phyloP scores from a whole-genome alignment of 1,140 invertebrate genomes.

The Rhynchophorus ferrugineus region DNA sequence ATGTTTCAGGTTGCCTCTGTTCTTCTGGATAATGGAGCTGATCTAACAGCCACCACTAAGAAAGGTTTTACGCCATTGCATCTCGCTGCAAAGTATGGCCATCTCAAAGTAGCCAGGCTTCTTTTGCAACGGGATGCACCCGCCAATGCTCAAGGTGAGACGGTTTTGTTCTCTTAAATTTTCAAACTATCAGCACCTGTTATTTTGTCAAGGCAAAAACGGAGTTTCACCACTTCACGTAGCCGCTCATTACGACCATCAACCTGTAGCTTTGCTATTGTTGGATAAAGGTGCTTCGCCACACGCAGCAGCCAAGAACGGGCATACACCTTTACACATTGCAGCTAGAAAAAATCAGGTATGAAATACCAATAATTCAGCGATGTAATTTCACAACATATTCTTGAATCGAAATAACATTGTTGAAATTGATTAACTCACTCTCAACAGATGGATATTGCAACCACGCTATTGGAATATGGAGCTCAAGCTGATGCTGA shows the following conservation, averaged over 20 bases:
- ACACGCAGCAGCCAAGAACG: slow-evolving; percentile 94
- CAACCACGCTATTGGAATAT: slow-evolving; percentile 88
- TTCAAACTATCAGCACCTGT: not conserved
- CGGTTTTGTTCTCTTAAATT: not conserved
- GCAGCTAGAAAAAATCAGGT: slow-evolving; percentile 96
- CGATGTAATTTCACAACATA: slow-evolving; percentile 4
- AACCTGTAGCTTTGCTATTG: slow-evolving; percentile 82
- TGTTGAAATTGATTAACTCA: no score
- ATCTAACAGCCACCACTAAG: slow-evolving; percentile 81
- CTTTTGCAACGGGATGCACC: slow-evolving; percentile 80
- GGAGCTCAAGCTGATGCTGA: slow-evolving; percentile 80
- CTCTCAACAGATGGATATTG: slow-evolving; percentile 67
- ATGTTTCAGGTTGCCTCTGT: slow-evolving; percentile 65
- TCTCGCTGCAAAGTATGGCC: slow-evolving; percentile 95
- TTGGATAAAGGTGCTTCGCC: slow-evolving; percentile 92
- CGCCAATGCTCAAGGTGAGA: slow-evolving; percentile 82
- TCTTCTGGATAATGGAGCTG: slow-evolving; percentile 89
- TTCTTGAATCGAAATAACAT: no score
- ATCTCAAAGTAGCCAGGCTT: slow-evolving; percentile 83
- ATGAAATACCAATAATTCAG: slow-evolving; percentile 32
- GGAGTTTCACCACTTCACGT: slow-evolving; percentile 96
- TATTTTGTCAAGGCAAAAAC: slow-evolving; percentile 58
- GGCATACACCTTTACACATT: slow-evolving; percentile 96
- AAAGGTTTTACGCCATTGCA: slow-evolving; percentile 98
- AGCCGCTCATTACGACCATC: slow-evolving; percentile 95